phyloP scores from a whole-genome alignment of 2,888 invertebrate genomes.

The Anthophora plumipes region DNA sequence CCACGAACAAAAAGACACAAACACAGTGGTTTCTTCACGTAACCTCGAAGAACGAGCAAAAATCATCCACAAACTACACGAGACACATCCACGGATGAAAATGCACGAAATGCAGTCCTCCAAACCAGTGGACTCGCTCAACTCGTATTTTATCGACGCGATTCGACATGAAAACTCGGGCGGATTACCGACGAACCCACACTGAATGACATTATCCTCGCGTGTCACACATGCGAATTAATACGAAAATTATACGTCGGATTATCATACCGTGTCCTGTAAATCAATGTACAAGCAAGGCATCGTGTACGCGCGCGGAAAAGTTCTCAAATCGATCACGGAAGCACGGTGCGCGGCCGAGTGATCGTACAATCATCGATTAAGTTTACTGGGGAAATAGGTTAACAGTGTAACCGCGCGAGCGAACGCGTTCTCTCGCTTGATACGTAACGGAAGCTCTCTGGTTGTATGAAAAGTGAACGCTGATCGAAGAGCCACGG shows the following conservation, averaged over 20 bases:
- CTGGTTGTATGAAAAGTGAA: not conserved
- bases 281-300: not conserved
- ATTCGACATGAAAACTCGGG: not conserved
- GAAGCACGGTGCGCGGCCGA: constrained; percentile 1
- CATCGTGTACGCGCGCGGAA: not conserved
- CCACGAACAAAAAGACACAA: not conserved
- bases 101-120: constrained; percentile 26
- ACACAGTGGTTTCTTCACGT: not conserved
- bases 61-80: not conserved
- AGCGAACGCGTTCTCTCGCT: not conserved
- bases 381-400: constrained; percentile 27
- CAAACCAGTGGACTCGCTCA: constrained; percentile 39
- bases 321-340: constrained; percentile 18
- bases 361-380: constrained; percentile 47
- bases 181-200: not conserved
- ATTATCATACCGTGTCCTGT: not conserved
- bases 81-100: constrained; percentile 19
- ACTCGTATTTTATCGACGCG: not conserved
- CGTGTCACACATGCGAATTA: constrained; percentile 12
- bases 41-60: not conserved
- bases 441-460: not conserved
- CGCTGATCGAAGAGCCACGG: not conserved
- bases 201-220: constrained; percentile 12
- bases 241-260: not conserved
- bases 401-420: constrained; percentile 36